A percentile compares a stretch with the other conserved stretches of the same genome.
Conservation (phyloP, 1,140 invertebrate species). For the Platorchestia sp. region DNA sequence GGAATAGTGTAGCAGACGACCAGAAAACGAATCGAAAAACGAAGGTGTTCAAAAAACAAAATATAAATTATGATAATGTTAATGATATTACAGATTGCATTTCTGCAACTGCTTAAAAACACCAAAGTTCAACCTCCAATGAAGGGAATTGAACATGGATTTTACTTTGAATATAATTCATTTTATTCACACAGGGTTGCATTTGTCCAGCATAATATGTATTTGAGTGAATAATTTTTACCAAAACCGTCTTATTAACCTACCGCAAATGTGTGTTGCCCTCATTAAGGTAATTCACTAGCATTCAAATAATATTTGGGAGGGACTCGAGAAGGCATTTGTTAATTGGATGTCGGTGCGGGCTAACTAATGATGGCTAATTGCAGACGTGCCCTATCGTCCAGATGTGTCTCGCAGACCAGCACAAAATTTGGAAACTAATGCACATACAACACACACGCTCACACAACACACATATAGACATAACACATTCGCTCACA, state of each 20-base stretch:
- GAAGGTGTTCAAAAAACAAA: neutral
- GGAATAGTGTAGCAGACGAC: neutral
- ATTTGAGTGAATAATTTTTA: too few species aligned
- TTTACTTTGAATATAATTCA: too few species aligned
- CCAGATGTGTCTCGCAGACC: neutral
- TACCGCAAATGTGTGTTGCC: neutral
- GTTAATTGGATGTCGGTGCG: neutral
- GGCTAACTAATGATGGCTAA: neutral
- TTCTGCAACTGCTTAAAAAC: too few species aligned
- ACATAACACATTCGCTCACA: too few species aligned
- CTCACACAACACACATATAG: too few species aligned
- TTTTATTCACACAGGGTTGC: too few species aligned
- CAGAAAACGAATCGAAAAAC: neutral
- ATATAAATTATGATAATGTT: too few species aligned
- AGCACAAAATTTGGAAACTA: neutral
- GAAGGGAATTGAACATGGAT: too few species aligned
- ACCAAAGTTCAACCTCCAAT: too few species aligned
- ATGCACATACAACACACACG: neutral
- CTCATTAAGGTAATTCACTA: neutral
- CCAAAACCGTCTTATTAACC: neutral
- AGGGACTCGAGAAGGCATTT: constrained; percentile 13
- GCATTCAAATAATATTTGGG: neutral
- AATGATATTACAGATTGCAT: too few species aligned
- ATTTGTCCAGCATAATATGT: too few species aligned
- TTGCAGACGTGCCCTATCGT: neutral